These are phyloP conservation scores for Cyrtodaria siliqua DNA, from an alignment of 2,888 invertebrate genomes.

Conservation along the genomic window DNA sequence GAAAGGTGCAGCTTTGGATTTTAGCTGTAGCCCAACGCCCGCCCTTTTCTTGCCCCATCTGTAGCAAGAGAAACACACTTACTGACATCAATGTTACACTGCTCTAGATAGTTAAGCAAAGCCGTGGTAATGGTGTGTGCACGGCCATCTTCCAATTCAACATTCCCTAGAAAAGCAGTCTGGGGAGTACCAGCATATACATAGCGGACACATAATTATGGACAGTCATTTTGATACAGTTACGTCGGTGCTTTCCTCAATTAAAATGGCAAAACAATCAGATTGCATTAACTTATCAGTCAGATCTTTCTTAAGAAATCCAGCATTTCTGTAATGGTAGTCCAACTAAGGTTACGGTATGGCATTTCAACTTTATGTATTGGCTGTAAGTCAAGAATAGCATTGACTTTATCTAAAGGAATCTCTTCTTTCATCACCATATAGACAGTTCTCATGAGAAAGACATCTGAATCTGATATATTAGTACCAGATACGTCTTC, in stretches of 20 bases:
- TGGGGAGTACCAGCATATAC: slow-evolving; percentile 11
- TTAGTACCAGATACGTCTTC: not conserved
- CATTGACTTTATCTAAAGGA: slow-evolving; percentile 38
- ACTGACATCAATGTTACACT: not conserved
- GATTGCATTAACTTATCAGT: slow-evolving; percentile 22
- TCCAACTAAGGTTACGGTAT: slow-evolving; percentile 34
- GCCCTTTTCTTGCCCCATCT: slow-evolving; percentile 19
- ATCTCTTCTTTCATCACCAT: slow-evolving; percentile 36
- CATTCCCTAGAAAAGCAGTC: slow-evolving; percentile 11
- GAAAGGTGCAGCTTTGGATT: slow-evolving; percentile 35
- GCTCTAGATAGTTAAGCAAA: not conserved
- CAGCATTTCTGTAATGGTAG: slow-evolving; percentile 17
- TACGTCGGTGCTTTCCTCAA: slow-evolving; percentile 55
- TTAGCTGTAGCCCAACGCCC: slow-evolving; percentile 44
- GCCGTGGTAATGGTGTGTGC: not conserved
- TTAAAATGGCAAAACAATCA: slow-evolving; percentile 25
- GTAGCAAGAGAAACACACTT: slow-evolving; percentile 13
- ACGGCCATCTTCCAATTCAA: not conserved
- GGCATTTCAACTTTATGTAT: slow-evolving; percentile 35
- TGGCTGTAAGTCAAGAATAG: slow-evolving; percentile 36
- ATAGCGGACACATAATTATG: slow-evolving; percentile 41
- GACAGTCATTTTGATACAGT: slow-evolving; percentile 32
- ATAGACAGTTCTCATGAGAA: slow-evolving; percentile 35
- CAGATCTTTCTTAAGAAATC: slow-evolving; percentile 9
- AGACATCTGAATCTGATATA: not conserved